phyloP scores from a whole-genome alignment of 2,888 invertebrate species.

The Lingula anatina region DNA sequence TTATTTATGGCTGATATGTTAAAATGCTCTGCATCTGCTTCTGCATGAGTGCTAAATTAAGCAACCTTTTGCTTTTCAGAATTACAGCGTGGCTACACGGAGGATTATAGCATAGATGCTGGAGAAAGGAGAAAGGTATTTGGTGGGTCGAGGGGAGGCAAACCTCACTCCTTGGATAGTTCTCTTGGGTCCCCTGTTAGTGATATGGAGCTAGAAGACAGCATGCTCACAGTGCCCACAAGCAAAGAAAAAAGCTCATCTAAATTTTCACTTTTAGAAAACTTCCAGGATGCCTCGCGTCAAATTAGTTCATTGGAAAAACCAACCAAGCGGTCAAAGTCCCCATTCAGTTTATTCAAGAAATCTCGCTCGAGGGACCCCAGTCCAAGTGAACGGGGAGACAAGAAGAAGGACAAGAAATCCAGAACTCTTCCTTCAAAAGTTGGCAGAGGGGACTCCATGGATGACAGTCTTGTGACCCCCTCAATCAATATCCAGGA shows the following conservation, averaged over 20 bases:
- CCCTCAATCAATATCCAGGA: not conserved
- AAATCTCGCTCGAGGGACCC: conserved; percentile 55
- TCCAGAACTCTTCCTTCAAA: not conserved
- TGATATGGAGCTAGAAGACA: conserved; percentile 18
- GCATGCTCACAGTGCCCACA: conserved; percentile 61
- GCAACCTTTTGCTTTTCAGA: conserved; percentile 57
- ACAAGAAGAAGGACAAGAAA: not conserved
- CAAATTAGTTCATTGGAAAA: conserved; percentile 6
- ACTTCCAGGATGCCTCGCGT: conserved; percentile 27
- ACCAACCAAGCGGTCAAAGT: conserved; percentile 65
- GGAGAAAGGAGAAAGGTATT: conserved; percentile 25
- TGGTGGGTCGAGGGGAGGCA: conserved; percentile 20
- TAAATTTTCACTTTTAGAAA: conserved; percentile 40
- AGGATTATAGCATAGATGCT: conserved; percentile 60
- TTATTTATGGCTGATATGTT: no score
- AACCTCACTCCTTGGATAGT: conserved; percentile 53
- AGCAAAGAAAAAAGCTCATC: conserved; percentile 57
- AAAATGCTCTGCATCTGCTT: no score
- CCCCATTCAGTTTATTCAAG: conserved; percentile 69
- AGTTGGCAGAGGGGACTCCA: not conserved
- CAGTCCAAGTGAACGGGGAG: conserved; percentile 17
- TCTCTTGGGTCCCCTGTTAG: conserved; percentile 32
- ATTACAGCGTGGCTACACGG: conserved; percentile 75
- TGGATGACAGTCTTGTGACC: not conserved
- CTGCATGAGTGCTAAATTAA: no score